Conservation (phyloP, 2,888 invertebrate genomes). For the Diploptera punctata region DNA sequence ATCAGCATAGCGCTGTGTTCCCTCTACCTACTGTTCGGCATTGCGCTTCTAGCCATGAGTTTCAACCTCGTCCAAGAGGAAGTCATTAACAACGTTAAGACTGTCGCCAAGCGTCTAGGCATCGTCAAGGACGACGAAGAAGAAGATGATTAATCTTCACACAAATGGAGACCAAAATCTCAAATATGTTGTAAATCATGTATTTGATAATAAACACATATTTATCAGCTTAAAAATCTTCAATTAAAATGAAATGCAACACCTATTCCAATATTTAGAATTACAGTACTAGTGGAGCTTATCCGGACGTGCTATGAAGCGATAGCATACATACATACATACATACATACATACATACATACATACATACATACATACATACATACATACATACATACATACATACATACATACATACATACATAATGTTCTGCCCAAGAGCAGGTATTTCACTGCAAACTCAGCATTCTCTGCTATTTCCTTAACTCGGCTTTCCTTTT, state of each 20-base stretch:
- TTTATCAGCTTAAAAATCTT: too few species aligned
- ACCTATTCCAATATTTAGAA: too few species aligned
- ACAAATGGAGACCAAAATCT: not conserved
- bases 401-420: not conserved
- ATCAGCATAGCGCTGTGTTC: constrained; percentile 86
- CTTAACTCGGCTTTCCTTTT: too few species aligned
- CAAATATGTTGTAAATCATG: too few species aligned
- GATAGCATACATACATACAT: not conserved
- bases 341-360: constrained; percentile 5
- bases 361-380: constrained; percentile 5
- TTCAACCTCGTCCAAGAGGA: constrained; percentile 96
- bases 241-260: too few species aligned
- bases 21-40: constrained; percentile 91
- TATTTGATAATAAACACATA: too few species aligned
- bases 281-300: not conserved
- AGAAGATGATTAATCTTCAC: constrained; percentile 57
- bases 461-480: too few species aligned
- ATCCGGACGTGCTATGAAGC: not conserved
- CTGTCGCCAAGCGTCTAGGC: constrained; percentile 83
- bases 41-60: constrained; percentile 93
- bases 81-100: constrained; percentile 87
- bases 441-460: too few species aligned
- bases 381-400: constrained; percentile 8
- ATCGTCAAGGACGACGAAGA: constrained; percentile 80
- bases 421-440: too few species aligned